phyloP scores from a whole-genome alignment of 1,140 invertebrate genomes.

The Hycleus cichorii region DNA sequence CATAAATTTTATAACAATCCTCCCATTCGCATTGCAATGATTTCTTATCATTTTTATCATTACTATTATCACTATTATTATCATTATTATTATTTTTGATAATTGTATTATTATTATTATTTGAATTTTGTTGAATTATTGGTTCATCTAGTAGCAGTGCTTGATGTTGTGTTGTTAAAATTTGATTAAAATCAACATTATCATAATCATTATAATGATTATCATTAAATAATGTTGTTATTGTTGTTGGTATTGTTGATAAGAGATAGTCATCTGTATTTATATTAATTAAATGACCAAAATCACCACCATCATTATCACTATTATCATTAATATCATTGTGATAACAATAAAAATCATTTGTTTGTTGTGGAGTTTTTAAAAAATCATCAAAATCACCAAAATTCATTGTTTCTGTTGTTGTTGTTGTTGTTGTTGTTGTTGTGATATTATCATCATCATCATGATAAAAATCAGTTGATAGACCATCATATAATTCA shows the following conservation, averaged over 20 bases:
- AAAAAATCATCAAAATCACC: conserved; percentile 32
- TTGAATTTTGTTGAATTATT: conserved; percentile 20
- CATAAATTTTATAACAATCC: conserved; percentile 71
- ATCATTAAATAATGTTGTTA: background rate
- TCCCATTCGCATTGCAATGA: conserved; percentile 71
- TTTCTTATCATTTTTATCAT: background rate
- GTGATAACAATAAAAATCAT: conserved; percentile 11
- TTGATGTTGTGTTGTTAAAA: conserved; percentile 31
- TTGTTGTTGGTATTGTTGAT: background rate
- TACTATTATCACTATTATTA: background rate
- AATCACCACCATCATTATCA: conserved; percentile 18
- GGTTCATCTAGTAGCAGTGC: conserved; percentile 34
- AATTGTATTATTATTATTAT: conserved; percentile 7
- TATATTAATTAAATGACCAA: conserved; percentile 27
- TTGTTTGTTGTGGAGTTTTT: conserved; percentile 10
- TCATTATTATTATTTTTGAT: background rate
- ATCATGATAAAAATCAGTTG: conserved; percentile 18
- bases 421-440: background rate
- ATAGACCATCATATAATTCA: conserved; percentile 28
- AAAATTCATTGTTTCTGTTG: conserved; percentile 25
- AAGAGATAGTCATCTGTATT: background rate
- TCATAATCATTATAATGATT: background rate
- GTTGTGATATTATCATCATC: background rate
- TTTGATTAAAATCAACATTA: conserved; percentile 23
- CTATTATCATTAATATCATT: conserved; percentile 5